Conservation (phyloP, 2,797 vertebrate species). For the Gymnocypris eckloni region DNA sequence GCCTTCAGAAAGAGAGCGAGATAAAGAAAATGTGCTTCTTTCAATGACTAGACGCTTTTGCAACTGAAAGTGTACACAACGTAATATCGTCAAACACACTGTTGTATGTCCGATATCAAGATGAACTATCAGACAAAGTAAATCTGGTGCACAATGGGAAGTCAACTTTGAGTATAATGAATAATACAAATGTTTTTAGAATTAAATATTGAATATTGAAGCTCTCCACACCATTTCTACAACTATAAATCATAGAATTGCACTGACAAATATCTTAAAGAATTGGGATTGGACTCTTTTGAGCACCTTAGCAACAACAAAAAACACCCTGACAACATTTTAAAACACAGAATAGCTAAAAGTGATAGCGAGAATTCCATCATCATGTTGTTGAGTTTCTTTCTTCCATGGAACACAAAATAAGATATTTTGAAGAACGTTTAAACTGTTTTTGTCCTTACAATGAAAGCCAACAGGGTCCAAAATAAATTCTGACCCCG, state of each 20-base stretch:
- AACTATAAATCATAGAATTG: neutral
- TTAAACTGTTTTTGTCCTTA: neutral
- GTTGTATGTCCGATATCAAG: neutral
- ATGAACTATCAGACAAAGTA: neutral
- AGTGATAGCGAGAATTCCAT: neutral
- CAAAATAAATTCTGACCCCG: neutral
- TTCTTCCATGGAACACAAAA: neutral
- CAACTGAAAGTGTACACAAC: neutral
- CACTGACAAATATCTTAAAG: neutral
- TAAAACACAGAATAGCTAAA: neutral
- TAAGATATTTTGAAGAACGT: neutral
- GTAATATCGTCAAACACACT: neutral
- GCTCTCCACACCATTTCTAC: neutral
- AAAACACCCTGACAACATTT: neutral
- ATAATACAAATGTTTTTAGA: neutral
- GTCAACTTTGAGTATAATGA: neutral
- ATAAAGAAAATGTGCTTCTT: constrained; percentile 34
- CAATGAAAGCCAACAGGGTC: neutral
- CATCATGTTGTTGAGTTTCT: neutral
- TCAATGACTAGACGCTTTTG: constrained; percentile 38
- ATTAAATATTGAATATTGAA: neutral
- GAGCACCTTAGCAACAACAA: neutral
- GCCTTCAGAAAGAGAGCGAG: constrained; percentile 47
- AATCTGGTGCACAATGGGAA: neutral
- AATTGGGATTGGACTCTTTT: neutral